Evolutionary conservation across 2,888 invertebrate species (phyloP).

Genomic region (Netelia virgata): DNA sequence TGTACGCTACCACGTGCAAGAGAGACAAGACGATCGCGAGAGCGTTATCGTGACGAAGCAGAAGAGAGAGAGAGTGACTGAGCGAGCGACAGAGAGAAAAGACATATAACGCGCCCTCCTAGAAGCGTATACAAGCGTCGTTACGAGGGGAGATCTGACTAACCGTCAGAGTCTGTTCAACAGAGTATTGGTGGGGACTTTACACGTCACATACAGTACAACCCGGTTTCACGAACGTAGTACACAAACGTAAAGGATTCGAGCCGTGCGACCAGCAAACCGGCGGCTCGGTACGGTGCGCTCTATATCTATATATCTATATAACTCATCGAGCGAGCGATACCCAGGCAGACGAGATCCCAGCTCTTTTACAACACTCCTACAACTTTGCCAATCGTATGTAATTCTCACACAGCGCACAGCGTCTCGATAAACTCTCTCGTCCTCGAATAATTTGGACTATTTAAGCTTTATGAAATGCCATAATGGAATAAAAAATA

Average conservation of each 20-base stretch:
- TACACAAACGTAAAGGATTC: constrained; percentile 16
- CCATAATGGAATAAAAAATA: neutral
- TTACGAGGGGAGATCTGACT: constrained; percentile 78
- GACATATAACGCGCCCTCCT: constrained; percentile 75
- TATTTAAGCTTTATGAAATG: constrained; percentile 4
- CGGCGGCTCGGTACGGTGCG: constrained; percentile 53
- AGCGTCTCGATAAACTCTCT: constrained; percentile 15
- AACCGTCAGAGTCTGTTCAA: constrained; percentile 76
- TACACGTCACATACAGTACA: constrained; percentile 33
- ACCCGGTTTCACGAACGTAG: constrained; percentile 44
- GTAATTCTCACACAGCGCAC: constrained; percentile 38
- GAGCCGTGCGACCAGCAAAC: constrained; percentile 57
- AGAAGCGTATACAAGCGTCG: constrained; percentile 75
- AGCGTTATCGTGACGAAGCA: constrained; percentile 25
- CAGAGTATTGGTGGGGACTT: constrained; percentile 50
- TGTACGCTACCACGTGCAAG: constrained; percentile 75
- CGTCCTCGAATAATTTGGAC: constrained; percentile 3
- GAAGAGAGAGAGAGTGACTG: constrained; percentile 10
- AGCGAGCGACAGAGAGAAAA: constrained; percentile 18
- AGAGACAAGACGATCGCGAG: constrained; percentile 48
- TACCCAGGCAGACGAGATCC: constrained; percentile 9
- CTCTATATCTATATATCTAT: constrained; percentile 30
- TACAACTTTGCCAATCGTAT: constrained; percentile 33
- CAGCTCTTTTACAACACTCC: constrained; percentile 22
- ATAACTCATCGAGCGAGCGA: constrained; percentile 10